Percentiles rank a stretch among this genome's conserved stretches.
These are phyloP conservation scores for Pammene aurita DNA, from an alignment of 2,888 invertebrate genomes.

Conservation along the genomic window DNA sequence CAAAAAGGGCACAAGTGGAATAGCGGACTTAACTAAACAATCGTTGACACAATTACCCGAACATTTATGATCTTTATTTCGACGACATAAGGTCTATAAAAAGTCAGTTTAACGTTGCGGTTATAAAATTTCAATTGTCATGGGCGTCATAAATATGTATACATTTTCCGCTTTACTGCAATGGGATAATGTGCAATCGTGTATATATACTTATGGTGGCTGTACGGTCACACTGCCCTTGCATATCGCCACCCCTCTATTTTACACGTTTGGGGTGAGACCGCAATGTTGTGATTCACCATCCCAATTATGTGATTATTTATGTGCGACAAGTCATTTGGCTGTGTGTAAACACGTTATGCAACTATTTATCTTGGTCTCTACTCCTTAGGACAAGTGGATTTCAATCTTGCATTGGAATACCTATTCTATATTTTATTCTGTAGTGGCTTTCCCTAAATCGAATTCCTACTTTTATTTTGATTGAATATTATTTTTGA, in stretches of 20 bases:
- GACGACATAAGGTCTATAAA: too few species aligned
- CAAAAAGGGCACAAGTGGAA: conserved; percentile 9
- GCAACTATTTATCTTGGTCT: conserved; percentile 50
- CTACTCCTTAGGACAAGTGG: conserved; percentile 7
- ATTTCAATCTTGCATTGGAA: too few species aligned
- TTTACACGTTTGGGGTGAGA: conserved; percentile 43
- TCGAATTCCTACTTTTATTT: too few species aligned
- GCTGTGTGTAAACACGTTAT: conserved; percentile 49
- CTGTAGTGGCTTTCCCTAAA: too few species aligned
- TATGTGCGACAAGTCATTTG: conserved; percentile 70
- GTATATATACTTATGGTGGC: background rate
- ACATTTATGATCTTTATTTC: too few species aligned
- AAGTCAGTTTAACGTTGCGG: too few species aligned
- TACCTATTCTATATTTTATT: too few species aligned
- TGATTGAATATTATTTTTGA: too few species aligned
- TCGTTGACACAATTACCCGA: too few species aligned
- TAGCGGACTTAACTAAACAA: background rate
- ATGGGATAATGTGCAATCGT: background rate
- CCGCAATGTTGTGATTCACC: conserved; percentile 67
- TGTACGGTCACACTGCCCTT: background rate
- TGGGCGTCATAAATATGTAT: background rate
- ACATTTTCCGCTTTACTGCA: background rate
- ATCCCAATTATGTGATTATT: conserved; percentile 79
- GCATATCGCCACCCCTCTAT: conserved; percentile 36
- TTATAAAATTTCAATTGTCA: too few species aligned